Percentiles rank a stretch among this genome's conserved stretches.
phyloP scores from a whole-genome alignment of 1,140 invertebrate species.

The Leptopilina clavipes region DNA sequence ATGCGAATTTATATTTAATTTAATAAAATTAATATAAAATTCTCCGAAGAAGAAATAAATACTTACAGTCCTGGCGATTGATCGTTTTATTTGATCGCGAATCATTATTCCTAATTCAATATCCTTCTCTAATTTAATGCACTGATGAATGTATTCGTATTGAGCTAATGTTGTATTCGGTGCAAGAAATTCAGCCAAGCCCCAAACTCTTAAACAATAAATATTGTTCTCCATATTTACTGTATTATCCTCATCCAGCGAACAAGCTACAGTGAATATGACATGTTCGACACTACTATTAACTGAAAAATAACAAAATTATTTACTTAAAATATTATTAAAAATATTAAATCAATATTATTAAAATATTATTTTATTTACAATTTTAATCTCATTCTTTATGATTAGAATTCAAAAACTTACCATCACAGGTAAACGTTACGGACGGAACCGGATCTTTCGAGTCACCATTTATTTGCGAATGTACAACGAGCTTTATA shows the following conservation, averaged over 20 bases:
- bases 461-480: conserved; percentile 75
- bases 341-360: too few relatives aligned
- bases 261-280: conserved; percentile 89
- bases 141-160: conserved; percentile 95
- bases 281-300: conserved; percentile 90
- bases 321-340: not conserved
- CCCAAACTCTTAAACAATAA: conserved; percentile 85
- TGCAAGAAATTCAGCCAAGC: conserved; percentile 87
- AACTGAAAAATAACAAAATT: conserved; percentile 75
- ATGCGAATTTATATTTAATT: conserved; percentile 10
- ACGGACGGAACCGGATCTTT: conserved; percentile 75
- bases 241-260: conserved; percentile 82
- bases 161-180: conserved; percentile 83
- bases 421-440: conserved; percentile 91
- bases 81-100: conserved; percentile 78
- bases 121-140: conserved; percentile 94
- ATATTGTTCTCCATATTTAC: conserved; percentile 77
- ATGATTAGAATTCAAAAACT: conserved; percentile 50
- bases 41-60: not conserved
- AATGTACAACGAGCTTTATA: conserved; percentile 89
- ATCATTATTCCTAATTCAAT: conserved; percentile 86
- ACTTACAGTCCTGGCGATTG: conserved; percentile 83
- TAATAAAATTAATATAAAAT: not conserved
- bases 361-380: too few relatives aligned
- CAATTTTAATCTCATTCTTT: too few relatives aligned